Evolutionary conservation across 2,888 invertebrate genomes (phyloP).

Genomic region (Drosophila robusta): DNA sequence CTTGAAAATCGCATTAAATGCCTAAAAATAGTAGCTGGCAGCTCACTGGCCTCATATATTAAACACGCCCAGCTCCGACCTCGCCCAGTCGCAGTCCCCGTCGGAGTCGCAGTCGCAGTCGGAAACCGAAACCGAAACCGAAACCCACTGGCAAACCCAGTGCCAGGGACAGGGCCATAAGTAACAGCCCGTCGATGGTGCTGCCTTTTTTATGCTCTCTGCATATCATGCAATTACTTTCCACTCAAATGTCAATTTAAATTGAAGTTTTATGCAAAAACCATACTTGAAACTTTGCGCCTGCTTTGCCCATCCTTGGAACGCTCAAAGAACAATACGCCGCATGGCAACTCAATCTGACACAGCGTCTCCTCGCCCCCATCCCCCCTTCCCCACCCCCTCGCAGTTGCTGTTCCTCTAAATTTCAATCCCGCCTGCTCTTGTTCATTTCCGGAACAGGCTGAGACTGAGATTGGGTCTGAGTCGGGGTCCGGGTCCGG

Average conservation of each 20-base stretch:
- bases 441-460: constrained; percentile 61
- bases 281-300: constrained; percentile 77
- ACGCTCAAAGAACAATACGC: constrained; percentile 64
- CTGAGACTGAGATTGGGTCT: constrained; percentile 14
- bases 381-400: background rate
- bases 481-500: background rate
- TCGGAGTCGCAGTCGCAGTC: background rate
- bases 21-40: constrained; percentile 67
- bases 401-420: constrained; percentile 1
- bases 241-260: constrained; percentile 81
- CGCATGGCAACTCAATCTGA: constrained; percentile 63
- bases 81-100: constrained; percentile 7
- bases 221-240: constrained; percentile 82
- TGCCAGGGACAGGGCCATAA: constrained; percentile 30
- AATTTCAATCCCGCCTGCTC: constrained; percentile 45
- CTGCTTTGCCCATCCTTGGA: constrained; percentile 16
- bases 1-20: constrained; percentile 74
- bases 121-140: too few relatives aligned
- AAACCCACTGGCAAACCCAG: background rate
- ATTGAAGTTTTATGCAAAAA: constrained; percentile 82
- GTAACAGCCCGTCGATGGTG: constrained; percentile 57
- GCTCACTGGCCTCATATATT: constrained; percentile 62
- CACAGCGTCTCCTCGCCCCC: constrained; percentile 23
- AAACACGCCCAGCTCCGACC: constrained; percentile 62
- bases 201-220: constrained; percentile 75